These are phyloP conservation scores for Euspilapteryx auroguttella DNA, from an alignment of 2,888 invertebrate genomes.

Conservation along the genomic window DNA sequence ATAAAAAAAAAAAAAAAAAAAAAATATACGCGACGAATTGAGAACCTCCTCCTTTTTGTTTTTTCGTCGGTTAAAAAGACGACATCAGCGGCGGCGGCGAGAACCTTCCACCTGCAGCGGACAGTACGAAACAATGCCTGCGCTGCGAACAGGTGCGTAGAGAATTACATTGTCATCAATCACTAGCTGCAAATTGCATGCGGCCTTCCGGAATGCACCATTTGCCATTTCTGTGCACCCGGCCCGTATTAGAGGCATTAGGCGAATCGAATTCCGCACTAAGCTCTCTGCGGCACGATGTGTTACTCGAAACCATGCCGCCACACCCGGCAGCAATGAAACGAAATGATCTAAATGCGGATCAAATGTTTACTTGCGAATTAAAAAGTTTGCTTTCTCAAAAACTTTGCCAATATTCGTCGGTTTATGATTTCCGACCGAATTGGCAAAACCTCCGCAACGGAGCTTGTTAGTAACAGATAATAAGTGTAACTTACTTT, in stretches of 20 bases:
- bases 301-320: constrained; percentile 22
- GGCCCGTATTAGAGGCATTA: constrained; percentile 52
- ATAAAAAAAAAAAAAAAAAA: too few species aligned
- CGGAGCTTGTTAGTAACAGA: constrained; percentile 11
- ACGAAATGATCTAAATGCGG: too few species aligned
- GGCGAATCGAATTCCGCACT: constrained; percentile 53
- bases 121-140: constrained; percentile 17
- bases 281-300: constrained; percentile 47
- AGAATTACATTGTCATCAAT: constrained; percentile 45
- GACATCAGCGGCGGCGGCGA: not conserved
- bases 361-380: too few species aligned
- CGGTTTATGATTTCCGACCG: constrained; percentile 19
- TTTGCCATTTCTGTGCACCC: constrained; percentile 34
- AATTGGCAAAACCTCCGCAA: constrained; percentile 13
- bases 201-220: constrained; percentile 42
- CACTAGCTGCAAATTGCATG: constrained; percentile 47
- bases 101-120: not conserved
- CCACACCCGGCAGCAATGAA: not conserved
- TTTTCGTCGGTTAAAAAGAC: too few species aligned
- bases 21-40: too few species aligned
- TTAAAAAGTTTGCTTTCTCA: too few species aligned
- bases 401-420: constrained; percentile 22
- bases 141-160: constrained; percentile 25
- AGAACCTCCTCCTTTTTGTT: too few species aligned
- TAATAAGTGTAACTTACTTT: constrained; percentile 18